Evolutionary conservation across 2,797 vertebrate genomes (phyloP).

Genomic region (Eulemur coronatus): DNA sequence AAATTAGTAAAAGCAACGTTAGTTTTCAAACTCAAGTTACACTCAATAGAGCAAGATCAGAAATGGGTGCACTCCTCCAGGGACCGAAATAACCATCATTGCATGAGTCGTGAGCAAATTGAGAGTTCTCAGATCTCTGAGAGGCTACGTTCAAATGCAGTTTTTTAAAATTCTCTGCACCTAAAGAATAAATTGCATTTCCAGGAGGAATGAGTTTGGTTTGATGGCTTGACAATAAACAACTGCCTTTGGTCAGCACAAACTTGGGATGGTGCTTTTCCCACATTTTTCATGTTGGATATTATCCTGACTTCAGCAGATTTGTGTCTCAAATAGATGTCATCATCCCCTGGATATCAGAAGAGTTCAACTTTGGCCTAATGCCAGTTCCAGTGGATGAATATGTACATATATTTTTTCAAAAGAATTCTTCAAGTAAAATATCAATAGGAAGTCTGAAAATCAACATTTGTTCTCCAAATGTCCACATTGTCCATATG

Average conservation of each 20-base stretch:
- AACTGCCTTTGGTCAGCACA: background rate
- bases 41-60: background rate
- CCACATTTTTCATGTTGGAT: background rate
- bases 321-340: background rate
- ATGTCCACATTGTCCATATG: slow-evolving; percentile 57
- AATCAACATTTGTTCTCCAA: slow-evolving; percentile 73
- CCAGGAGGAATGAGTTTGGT: background rate
- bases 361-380: background rate
- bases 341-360: background rate
- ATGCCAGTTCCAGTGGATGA: background rate
- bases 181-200: slow-evolving; percentile 10
- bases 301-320: background rate
- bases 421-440: slow-evolving; percentile 45
- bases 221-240: background rate
- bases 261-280: background rate
- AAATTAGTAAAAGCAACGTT: background rate
- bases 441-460: background rate
- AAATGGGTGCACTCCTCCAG: background rate
- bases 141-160: background rate
- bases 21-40: background rate
- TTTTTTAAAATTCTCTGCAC: slow-evolving; percentile 32
- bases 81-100: background rate
- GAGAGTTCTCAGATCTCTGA: background rate
- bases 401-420: background rate
- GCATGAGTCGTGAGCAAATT: background rate